Evolutionary conservation across 2,797 vertebrate genomes (phyloP), one percentile per base, ranked within the genome.

Genomic region (Diplodus sargus): DNA sequence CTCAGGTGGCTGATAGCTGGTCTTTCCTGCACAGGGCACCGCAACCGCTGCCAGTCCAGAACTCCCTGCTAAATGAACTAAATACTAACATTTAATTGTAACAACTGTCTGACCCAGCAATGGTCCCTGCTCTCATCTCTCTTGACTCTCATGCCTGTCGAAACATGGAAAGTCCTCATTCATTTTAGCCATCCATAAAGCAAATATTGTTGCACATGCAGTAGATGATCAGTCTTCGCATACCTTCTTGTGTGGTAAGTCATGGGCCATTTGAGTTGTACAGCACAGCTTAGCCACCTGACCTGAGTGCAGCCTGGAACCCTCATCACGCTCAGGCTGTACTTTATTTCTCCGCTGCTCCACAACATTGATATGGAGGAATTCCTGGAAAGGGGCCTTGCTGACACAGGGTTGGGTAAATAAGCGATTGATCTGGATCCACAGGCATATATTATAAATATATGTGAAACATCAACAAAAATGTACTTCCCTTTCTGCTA

Each of bases 201-300:
- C 96, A 99, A 99, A 99, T 99, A 98, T 99, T 99, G 97, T 98
- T 97, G 95, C 98, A 98, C 97, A 97, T 97, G 97, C 95, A 96
- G 95, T 94, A 96, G 96, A 97, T 97, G 97, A 98, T 97, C 96
- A 96, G 97, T 97, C 96, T 98, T 96, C 95, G 95, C 96, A 96
- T 95, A 95, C 94, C 97, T 96, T 96, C 97, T 97, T 99, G 98
- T 99, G 98, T 99, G 98, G 97, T 95, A 97, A 94, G 97, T 98
- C 96, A 98, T 92, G 97, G 98, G 95, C 97, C 97, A 99, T 98
- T 99, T 93, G 90, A 93, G 75, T 82, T 89, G 89, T 89, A 93
- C 89, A 93, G 92, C 91, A 79, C 89, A 88, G 90, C 93, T 91
- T 86, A 89, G 92, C 92, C 97, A 98, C 97, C 97, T 97, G 97